Evolutionary conservation across 2,113 vertebrate species (phyloP).

Genomic region (Zootoca vivipara): DNA sequence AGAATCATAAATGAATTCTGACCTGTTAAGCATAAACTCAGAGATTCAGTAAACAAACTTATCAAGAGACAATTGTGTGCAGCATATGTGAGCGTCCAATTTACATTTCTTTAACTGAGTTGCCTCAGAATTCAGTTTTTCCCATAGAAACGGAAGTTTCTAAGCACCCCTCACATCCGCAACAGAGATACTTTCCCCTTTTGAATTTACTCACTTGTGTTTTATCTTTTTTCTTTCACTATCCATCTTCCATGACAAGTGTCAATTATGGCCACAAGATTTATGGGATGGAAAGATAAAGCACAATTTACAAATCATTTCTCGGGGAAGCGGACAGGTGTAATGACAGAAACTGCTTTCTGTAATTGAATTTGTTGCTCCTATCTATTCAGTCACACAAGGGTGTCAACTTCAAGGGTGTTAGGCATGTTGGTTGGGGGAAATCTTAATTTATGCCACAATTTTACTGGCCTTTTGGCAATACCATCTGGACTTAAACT

Average conservation of each 20-base stretch:
- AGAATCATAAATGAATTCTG: conserved; percentile 78
- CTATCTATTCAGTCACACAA: conserved; percentile 79
- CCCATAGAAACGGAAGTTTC: conserved; percentile 66
- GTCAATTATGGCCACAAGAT: conserved; percentile 82
- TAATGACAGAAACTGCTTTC: conserved; percentile 76
- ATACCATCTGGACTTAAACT: conserved; percentile 26
- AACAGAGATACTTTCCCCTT: conserved; percentile 61
- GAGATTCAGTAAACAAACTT: conserved; percentile 53
- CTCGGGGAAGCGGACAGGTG: conserved; percentile 77
- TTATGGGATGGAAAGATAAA: conserved; percentile 76
- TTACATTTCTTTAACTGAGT: conserved; percentile 51
- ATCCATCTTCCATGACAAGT: conserved; percentile 78
- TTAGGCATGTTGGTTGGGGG: conserved; percentile 45
- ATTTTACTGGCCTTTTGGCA: conserved; percentile 47
- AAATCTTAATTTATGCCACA: conserved; percentile 55
- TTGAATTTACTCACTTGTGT: conserved; percentile 70
- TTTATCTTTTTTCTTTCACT: conserved; percentile 69
- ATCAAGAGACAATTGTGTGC: conserved; percentile 11
- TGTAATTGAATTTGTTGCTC: conserved; percentile 86
- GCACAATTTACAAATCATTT: conserved; percentile 84
- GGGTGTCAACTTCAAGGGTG: conserved; percentile 76
- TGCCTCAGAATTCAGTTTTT: conserved; percentile 59
- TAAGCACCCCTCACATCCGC: conserved; percentile 58
- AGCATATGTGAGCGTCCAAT: conserved; percentile 23
- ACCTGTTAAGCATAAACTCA: conserved; percentile 74